These are phyloP conservation scores for Meloidogyne floridensis DNA, from an alignment of 1,140 invertebrate species.

Conservation along the genomic window DNA sequence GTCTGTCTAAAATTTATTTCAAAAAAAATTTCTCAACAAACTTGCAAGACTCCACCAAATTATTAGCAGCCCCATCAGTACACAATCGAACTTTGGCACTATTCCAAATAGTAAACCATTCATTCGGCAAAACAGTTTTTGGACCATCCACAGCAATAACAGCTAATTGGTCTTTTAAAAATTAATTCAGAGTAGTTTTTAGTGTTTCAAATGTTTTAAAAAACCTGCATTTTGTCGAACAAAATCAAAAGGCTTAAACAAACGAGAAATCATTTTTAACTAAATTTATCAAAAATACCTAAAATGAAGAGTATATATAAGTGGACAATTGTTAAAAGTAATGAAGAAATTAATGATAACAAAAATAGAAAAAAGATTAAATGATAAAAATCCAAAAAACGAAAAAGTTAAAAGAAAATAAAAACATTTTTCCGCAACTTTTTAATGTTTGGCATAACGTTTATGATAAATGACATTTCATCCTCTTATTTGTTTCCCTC, in stretches of 20 bases:
- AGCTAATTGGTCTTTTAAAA: not conserved
- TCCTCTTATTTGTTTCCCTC: too few species aligned
- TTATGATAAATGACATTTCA: too few species aligned
- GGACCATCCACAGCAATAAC: constrained; percentile 8
- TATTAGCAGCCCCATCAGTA: constrained; percentile 38
- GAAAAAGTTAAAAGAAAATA: too few species aligned
- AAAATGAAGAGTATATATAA: too few species aligned
- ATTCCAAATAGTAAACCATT: constrained; percentile 35
- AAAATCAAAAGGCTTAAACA: not conserved
- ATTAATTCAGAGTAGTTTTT: not conserved
- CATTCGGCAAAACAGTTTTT: constrained; percentile 16
- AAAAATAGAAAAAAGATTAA: too few species aligned
- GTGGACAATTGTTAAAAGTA: too few species aligned
- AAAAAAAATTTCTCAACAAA: constrained; percentile 14
- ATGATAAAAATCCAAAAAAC: too few species aligned
- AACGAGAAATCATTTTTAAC: constrained; percentile 1
- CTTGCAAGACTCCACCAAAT: constrained; percentile 25
- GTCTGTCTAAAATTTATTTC: not conserved
- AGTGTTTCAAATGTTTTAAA: not conserved
- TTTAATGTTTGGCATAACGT: too few species aligned
- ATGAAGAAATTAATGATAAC: too few species aligned
- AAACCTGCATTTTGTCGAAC: not conserved
- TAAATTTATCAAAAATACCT: not conserved
- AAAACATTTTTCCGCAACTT: too few species aligned
- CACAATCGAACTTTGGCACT: constrained; percentile 29